Base-by-base conservation (phyloP, 2,888 invertebrate genomes). In the Eudasyphora cyanicolor region DNA sequence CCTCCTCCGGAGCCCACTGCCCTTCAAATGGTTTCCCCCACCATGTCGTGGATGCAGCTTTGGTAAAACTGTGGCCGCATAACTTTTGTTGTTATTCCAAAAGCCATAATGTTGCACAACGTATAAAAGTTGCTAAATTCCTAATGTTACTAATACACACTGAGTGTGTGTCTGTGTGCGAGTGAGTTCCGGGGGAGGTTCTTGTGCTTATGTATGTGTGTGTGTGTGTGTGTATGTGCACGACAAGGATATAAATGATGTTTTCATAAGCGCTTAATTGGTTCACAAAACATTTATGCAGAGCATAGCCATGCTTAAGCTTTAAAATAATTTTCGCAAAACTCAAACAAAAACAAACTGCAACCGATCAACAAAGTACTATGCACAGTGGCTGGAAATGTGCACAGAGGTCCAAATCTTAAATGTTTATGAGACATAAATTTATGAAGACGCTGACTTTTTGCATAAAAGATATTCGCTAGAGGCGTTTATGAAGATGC, bases 291-390 rank as follows among this genome's bases (percentile, higher is more conserved):
- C 71, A 78, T 78, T 71, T 70, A 62, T 77, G 77, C 77, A 57
- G 60, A 60, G 70, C 77, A 77, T 70, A 71, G 70, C 35, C 70
- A 71, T 17, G 62, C 57, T 71, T 78, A 78, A 78, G 71, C 71
- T 71, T 78, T 71, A 78, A 78, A 78, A 77, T 69, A 77, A 77
- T 77, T 76, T 77, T 77, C 60, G 14, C 24, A 69, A 77, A 45
- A 54, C 17, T 42, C n/a, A 74, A 74, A 29, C 49, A 10, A 17
- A 38, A 29, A 57, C n/a, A 57, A 3, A 0, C 54, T 5, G 24
- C 24, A 24, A 24, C 2, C 38, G 12, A 69, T 1, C 24, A 27
- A 49, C 6, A 45, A 27, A 45, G 21, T 38, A 76, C 29, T 17
- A 1, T 38, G 21, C 51, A 76, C 29, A 27, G 4, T 38, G 19